phyloP scores from a whole-genome alignment of 2,888 invertebrate species.

The Pyrochroa serraticornis region DNA sequence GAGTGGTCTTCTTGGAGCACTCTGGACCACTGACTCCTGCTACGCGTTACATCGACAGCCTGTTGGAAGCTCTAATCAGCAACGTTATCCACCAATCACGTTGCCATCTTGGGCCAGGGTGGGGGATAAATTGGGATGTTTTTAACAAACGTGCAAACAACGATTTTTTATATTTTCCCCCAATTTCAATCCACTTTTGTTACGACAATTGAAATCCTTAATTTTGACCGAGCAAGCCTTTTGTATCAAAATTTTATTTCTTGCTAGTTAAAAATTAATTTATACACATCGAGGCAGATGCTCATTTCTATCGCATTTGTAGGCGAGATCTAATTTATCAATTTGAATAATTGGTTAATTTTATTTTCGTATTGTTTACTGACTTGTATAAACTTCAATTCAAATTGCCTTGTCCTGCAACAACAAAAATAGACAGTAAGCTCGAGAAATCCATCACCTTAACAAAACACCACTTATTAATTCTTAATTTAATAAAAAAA shows the following conservation, averaged over 20 bases:
- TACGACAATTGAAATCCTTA: not conserved
- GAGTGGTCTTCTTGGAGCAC: slow-evolving; percentile 32
- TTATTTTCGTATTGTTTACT: slow-evolving; percentile 31
- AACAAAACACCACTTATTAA: too few relatives aligned
- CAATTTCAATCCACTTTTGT: not conserved
- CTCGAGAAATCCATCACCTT: too few relatives aligned
- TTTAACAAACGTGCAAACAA: slow-evolving; percentile 8
- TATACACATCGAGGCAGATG: slow-evolving; percentile 6
- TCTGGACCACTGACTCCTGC: slow-evolving; percentile 33
- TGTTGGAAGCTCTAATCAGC: slow-evolving; percentile 32
- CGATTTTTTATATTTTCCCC: not conserved
- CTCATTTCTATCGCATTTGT: slow-evolving; percentile 29
- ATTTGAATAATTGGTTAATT: slow-evolving; percentile 32
- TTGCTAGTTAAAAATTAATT: too few relatives aligned
- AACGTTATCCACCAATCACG: slow-evolving; percentile 30
- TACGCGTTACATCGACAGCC: slow-evolving; percentile 30
- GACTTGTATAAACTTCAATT: slow-evolving; percentile 24
- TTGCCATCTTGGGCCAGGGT: slow-evolving; percentile 25
- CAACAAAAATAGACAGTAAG: slow-evolving; percentile 6
- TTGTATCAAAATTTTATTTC: too few relatives aligned
- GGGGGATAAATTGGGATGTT: slow-evolving; percentile 23
- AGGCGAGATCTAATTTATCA: slow-evolving; percentile 31
- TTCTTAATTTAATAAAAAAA: too few relatives aligned
- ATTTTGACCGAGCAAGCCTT: not conserved
- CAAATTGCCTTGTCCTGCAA: slow-evolving; percentile 6